Conservation (phyloP, 2,113 vertebrate genomes). For the Syngnathus floridae region DNA sequence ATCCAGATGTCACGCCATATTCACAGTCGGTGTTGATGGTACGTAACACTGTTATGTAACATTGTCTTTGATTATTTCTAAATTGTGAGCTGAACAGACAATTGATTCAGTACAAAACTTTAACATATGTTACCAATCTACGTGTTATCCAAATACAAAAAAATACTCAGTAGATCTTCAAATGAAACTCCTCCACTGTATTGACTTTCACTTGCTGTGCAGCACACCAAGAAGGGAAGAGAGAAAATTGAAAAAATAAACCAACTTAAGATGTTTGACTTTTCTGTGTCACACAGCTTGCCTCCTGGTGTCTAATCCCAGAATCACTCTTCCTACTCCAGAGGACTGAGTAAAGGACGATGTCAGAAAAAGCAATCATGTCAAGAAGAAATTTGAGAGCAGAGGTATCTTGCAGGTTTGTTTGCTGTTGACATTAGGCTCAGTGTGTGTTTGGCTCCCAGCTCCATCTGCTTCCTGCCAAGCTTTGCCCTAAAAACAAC, state of each 20-base stretch:
- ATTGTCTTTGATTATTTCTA: not conserved
- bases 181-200: constrained; percentile 1
- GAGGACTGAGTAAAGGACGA: not conserved
- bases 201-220: constrained; percentile 12
- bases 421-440: constrained; percentile 21
- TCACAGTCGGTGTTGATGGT: not conserved
- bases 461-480: constrained; percentile 7
- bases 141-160: constrained; percentile 13
- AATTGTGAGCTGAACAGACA: not conserved
- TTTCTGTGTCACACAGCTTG: constrained; percentile 9
- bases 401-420: constrained; percentile 12
- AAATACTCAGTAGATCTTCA: constrained; percentile 11
- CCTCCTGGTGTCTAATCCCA: not conserved
- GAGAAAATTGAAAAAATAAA: constrained; percentile 11
- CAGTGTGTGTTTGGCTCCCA: constrained; percentile 12
- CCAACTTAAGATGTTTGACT: constrained; percentile 6
- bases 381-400: constrained; percentile 18
- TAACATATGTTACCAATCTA: constrained; percentile 24
- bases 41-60: constrained; percentile 18
- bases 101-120: constrained; percentile 5
- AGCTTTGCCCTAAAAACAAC: constrained; percentile 8
- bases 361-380: not conserved
- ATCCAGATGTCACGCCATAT: not conserved
- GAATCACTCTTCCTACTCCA: not conserved
- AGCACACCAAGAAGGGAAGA: not conserved